These are phyloP conservation scores for Neodiprion fabricii DNA, from an alignment of 1,140 invertebrate species.

Conservation along the genomic window DNA sequence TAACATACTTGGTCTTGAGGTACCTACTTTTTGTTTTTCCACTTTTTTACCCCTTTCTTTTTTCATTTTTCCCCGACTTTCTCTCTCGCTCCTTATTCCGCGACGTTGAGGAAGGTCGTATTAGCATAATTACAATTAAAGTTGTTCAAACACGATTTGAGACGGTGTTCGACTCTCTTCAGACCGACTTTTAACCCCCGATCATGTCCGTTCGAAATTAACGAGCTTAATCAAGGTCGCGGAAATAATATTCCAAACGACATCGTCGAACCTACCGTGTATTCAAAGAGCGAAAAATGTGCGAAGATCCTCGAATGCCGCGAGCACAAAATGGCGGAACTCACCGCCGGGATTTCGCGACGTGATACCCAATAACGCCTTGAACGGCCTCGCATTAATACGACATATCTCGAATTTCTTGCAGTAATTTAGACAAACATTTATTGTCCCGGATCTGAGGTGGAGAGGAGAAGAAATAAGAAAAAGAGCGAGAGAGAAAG, in stretches of 20 bases:
- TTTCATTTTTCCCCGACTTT: background rate
- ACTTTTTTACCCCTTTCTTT: too few relatives aligned
- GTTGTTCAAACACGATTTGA: background rate
- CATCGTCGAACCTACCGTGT: background rate
- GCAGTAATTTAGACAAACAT: slow-evolving; percentile 10
- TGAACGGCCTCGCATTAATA: background rate
- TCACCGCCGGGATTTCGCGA: too few relatives aligned
- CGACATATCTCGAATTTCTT: background rate
- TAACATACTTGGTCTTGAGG: slow-evolving; percentile 54
- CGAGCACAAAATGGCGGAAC: background rate
- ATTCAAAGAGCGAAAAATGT: too few relatives aligned
- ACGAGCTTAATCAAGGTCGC: background rate
- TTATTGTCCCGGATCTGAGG: background rate
- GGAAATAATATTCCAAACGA: background rate
- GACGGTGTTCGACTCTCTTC: too few relatives aligned
- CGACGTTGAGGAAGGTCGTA: slow-evolving; percentile 37
- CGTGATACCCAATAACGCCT: background rate
- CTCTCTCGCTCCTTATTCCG: slow-evolving; percentile 41
- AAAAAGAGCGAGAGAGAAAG: background rate
- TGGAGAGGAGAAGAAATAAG: background rate
- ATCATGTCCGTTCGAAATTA: background rate
- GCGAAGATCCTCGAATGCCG: background rate
- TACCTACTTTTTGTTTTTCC: slow-evolving; percentile 29
- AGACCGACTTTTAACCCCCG: too few relatives aligned
- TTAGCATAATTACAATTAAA: slow-evolving; percentile 43